Evolutionary conservation across 2,888 invertebrate genomes (phyloP).

Genomic region (Octodonta nipae): DNA sequence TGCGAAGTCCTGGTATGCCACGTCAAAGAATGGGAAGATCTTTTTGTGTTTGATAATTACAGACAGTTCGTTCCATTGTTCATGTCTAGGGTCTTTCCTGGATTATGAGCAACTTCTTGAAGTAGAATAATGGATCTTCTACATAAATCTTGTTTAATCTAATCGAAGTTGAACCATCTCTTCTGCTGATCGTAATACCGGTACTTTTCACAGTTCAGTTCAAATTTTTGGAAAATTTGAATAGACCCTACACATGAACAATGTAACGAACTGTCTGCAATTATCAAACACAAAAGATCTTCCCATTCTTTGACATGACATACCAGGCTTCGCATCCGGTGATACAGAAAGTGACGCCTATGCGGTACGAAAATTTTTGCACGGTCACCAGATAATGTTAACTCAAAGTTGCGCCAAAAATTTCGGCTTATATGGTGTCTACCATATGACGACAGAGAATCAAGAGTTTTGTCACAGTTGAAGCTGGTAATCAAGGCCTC

Average conservation of each 20-base stretch:
- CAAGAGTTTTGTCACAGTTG: slow-evolving; percentile 44
- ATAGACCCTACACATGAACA: slow-evolving; percentile 45
- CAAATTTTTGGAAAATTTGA: too few species aligned
- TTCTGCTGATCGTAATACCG: too few species aligned
- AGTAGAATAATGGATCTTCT: too few species aligned
- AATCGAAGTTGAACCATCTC: too few species aligned
- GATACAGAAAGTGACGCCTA: slow-evolving; percentile 45
- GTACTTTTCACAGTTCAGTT: too few species aligned
- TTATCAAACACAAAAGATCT: slow-evolving; percentile 42
- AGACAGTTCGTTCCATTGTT: slow-evolving; percentile 52
- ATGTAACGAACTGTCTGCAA: slow-evolving; percentile 48
- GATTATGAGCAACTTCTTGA: too few species aligned
- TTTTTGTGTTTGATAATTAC: slow-evolving; percentile 40
- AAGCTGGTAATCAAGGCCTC: slow-evolving; percentile 51
- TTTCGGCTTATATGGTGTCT: slow-evolving; percentile 57
- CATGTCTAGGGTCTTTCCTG: slow-evolving; percentile 43
- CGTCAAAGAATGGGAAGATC: slow-evolving; percentile 51
- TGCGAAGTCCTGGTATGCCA: slow-evolving; percentile 54
- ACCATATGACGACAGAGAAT: slow-evolving; percentile 39
- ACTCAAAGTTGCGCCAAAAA: slow-evolving; percentile 52
- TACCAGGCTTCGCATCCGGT: slow-evolving; percentile 50
- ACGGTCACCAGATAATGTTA: slow-evolving; percentile 42
- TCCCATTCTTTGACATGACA: slow-evolving; percentile 54
- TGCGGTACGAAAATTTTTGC: slow-evolving; percentile 42
- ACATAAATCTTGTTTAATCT: too few species aligned